Evolutionary conservation across 2,113 vertebrate species (phyloP).

Genomic region (Tupaia chinensis): DNA sequence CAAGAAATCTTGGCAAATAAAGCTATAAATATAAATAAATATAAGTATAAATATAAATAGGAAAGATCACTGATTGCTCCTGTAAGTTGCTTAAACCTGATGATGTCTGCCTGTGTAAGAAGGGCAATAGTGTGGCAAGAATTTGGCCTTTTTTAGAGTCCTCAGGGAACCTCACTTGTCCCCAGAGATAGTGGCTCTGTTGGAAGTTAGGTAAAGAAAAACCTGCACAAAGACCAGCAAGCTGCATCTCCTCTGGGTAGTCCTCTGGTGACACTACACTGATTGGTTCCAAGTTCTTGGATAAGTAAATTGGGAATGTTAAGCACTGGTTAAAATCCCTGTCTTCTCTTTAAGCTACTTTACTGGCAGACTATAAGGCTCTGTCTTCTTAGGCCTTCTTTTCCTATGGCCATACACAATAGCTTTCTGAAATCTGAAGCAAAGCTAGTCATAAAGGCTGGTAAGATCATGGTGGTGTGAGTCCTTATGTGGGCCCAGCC

Average conservation of each 20-base stretch:
- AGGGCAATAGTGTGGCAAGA: neutral
- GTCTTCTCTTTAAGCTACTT: neutral
- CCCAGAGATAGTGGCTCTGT: neutral
- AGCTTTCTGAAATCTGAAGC: neutral
- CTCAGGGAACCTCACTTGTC: neutral
- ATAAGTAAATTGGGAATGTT: neutral
- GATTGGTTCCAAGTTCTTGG: neutral
- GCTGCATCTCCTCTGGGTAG: neutral
- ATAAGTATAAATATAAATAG: neutral
- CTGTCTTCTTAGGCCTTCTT: neutral
- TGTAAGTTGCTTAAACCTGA: neutral
- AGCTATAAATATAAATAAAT: neutral
- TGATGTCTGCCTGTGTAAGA: neutral
- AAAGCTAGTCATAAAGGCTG: neutral
- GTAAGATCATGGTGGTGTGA: neutral
- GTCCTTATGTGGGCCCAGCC: neutral
- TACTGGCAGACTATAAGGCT: neutral
- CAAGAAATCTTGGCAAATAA: neutral
- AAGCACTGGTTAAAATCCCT: neutral
- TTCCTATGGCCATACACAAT: neutral
- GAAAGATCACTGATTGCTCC: neutral
- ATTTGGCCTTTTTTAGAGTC: neutral
- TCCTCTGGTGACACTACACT: neutral
- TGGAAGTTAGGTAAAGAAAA: neutral
- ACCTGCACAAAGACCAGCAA: too few relatives aligned